Evolutionary conservation across 1,140 invertebrate species (phyloP).

Genomic region (Orius insidiosus): DNA sequence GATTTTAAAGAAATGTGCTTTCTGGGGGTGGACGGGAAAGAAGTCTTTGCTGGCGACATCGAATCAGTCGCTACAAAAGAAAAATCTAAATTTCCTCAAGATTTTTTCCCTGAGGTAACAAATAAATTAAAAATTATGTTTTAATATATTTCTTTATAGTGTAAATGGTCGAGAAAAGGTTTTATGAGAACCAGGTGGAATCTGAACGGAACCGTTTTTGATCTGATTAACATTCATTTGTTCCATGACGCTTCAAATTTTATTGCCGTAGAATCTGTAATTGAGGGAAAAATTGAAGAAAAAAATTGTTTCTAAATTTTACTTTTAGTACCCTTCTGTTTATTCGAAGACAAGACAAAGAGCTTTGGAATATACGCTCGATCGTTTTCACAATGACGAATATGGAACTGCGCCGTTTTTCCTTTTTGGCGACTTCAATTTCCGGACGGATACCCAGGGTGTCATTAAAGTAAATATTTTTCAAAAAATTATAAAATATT

Average conservation of each 20-base stretch:
- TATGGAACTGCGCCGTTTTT: constrained; percentile 74
- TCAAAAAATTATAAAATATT: background rate
- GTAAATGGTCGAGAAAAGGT: constrained; percentile 93
- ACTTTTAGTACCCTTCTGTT: constrained; percentile 61
- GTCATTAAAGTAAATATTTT: constrained; percentile 62
- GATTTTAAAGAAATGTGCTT: constrained; percentile 61
- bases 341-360: constrained; percentile 75
- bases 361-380: constrained; percentile 74
- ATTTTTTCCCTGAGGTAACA: constrained; percentile 82
- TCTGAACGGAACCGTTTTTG: constrained; percentile 66
- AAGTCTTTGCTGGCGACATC: constrained; percentile 75
- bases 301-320: background rate
- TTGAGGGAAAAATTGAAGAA: constrained; percentile 16
- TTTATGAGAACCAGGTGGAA: constrained; percentile 87
- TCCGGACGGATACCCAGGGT: constrained; percentile 74
- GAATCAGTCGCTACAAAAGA: constrained; percentile 77
- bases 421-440: constrained; percentile 98
- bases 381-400: constrained; percentile 52
- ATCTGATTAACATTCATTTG: constrained; percentile 93
- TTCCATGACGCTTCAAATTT: constrained; percentile 98
- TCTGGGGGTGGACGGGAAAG: constrained; percentile 48
- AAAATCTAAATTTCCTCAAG: constrained; percentile 87
- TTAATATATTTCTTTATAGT: constrained; percentile 35
- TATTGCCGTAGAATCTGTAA: constrained; percentile 70
- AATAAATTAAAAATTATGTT: background rate